These are phyloP conservation scores for Cataglyphis albicans DNA, from an alignment of 2,888 invertebrate species.

Conservation along the genomic window DNA sequence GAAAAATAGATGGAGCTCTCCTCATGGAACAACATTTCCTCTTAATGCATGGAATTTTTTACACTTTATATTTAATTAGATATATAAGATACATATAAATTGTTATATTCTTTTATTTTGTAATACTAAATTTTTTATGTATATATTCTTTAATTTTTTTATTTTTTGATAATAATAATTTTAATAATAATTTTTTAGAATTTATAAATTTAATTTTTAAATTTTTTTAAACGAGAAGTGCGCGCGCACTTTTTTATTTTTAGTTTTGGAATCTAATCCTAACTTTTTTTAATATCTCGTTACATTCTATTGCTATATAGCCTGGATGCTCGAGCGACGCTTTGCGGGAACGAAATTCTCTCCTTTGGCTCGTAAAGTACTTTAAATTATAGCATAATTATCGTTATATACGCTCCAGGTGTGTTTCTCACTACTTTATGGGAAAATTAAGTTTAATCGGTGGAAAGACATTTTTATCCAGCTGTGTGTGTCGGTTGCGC, in stretches of 20 bases:
- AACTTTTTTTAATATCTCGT: background rate
- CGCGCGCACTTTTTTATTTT: background rate
- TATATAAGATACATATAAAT: background rate
- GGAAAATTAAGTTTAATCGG: conserved; percentile 23
- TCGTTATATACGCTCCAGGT: background rate
- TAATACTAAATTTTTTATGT: background rate
- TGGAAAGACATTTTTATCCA: background rate
- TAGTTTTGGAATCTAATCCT: background rate
- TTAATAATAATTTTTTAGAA: background rate
- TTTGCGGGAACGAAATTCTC: background rate
- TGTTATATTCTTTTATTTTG: background rate
- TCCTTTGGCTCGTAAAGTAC: background rate
- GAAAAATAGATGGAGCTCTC: background rate
- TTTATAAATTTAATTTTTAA: background rate
- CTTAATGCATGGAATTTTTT: background rate
- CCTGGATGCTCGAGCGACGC: background rate
- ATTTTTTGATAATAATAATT: background rate
- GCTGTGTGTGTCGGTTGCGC: background rate
- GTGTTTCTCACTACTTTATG: background rate
- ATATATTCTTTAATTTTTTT: background rate
- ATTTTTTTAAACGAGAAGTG: background rate
- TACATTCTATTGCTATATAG: background rate
- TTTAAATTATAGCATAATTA: conserved; percentile 11
- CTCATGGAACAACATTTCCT: background rate
- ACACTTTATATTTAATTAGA: background rate